A percentile compares a stretch with the other conserved stretches of the same genome.
phyloP scores from a whole-genome alignment of 2,888 invertebrate species.

The Hermaeophaga mercurialis region DNA sequence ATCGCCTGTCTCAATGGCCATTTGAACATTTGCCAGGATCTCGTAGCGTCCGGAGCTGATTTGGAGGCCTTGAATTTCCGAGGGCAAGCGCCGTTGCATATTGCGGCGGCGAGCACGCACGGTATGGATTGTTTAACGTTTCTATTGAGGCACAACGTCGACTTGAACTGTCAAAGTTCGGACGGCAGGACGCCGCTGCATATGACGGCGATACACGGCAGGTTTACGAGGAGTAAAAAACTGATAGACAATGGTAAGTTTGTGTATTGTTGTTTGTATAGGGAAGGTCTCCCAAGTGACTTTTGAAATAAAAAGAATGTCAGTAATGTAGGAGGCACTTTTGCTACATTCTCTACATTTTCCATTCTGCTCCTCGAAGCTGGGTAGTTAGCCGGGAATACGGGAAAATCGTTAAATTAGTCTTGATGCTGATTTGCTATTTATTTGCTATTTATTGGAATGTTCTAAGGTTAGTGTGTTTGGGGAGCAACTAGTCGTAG shows the following conservation, averaged over 20 bases:
- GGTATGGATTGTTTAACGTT: conserved; percentile 66
- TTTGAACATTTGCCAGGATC: conserved; percentile 60
- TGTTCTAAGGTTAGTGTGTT: too few species aligned
- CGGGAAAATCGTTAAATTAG: too few species aligned
- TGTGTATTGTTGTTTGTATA: too few species aligned
- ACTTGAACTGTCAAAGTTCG: conserved; percentile 62
- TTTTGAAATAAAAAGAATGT: too few species aligned
- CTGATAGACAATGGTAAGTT: conserved; percentile 63
- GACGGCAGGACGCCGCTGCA: conserved; percentile 68
- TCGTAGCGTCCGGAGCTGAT: conserved; percentile 60
- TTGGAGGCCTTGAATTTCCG: conserved; percentile 61
- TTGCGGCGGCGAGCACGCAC: conserved; percentile 65
- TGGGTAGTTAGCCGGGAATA: too few species aligned
- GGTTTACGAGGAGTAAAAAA: conserved; percentile 66
- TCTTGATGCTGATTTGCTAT: too few species aligned
- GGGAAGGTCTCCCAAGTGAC: too few species aligned
- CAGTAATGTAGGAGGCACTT: too few species aligned
- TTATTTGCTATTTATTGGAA: too few species aligned
- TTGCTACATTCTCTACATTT: too few species aligned
- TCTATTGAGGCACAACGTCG: conserved; percentile 61
- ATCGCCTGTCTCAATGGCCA: conserved; percentile 68
- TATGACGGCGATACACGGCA: conserved; percentile 70
- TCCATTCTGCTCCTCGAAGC: too few species aligned
- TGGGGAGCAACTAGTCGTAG: too few species aligned
- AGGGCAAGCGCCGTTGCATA: conserved; percentile 62